These are phyloP conservation scores for Neodiprion pinetum DNA, from an alignment of 1,140 invertebrate species.

Conservation along the genomic window DNA sequence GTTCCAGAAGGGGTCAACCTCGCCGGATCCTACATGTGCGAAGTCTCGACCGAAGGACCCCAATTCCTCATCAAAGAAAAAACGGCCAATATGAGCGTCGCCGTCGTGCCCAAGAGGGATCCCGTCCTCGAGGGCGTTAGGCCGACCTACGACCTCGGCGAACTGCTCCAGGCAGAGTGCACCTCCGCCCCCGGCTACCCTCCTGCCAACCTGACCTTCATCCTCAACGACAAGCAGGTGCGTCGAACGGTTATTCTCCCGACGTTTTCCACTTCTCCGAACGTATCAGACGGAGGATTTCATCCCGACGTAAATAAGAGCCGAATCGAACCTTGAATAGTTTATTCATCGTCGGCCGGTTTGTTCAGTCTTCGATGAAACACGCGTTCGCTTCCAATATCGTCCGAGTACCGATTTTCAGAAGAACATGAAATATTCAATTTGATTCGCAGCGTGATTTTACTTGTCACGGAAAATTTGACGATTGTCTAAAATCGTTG, in stretches of 20 bases:
- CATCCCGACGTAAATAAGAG: too few relatives aligned
- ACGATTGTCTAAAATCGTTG: too few relatives aligned
- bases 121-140: constrained; percentile 51
- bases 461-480: too few relatives aligned
- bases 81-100: constrained; percentile 61
- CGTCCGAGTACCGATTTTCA: too few relatives aligned
- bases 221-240: constrained; percentile 78
- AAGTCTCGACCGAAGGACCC: constrained; percentile 65
- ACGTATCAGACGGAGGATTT: constrained; percentile 37
- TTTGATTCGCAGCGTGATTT: too few relatives aligned
- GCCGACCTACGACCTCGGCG: constrained; percentile 73
- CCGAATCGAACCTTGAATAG: too few relatives aligned
- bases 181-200: constrained; percentile 77
- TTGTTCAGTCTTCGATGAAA: too few relatives aligned
- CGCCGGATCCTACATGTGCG: constrained; percentile 66
- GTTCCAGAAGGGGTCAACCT: constrained; percentile 33
- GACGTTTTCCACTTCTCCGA: constrained; percentile 36
- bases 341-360: too few relatives aligned
- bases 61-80: constrained; percentile 62
- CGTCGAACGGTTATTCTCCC: constrained; percentile 35
- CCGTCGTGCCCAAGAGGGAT: constrained; percentile 51
- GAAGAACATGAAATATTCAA: too few relatives aligned
- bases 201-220: constrained; percentile 73
- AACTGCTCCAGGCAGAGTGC: constrained; percentile 78
- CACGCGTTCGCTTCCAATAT: too few relatives aligned